These are phyloP conservation scores for Ornithoptera alexandrae DNA, from an alignment of 2,888 invertebrate genomes.

Conservation along the genomic window DNA sequence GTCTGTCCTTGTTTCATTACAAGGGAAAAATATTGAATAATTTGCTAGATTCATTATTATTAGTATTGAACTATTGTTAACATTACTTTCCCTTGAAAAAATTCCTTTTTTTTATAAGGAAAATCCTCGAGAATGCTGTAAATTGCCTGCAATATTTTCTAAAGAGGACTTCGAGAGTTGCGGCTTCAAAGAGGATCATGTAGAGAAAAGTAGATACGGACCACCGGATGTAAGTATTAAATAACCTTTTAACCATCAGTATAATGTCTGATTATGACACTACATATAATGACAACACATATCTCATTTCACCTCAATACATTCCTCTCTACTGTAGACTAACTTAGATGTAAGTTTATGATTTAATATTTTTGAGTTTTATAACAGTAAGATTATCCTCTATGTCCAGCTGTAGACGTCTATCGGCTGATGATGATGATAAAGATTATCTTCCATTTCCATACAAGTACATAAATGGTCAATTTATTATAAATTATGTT, in stretches of 20 bases:
- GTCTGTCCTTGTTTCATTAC: not conserved
- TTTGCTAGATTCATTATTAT: not conserved
- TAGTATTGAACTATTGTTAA: not conserved
- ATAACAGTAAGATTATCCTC: no score
- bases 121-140: constrained; percentile 56
- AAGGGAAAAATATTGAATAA: not conserved
- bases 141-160: constrained; percentile 48
- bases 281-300: no score
- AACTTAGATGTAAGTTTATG: no score
- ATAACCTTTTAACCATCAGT: not conserved
- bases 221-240: constrained; percentile 51
- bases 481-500: no score
- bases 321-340: no score
- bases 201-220: constrained; percentile 33
- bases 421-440: no score
- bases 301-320: no score
- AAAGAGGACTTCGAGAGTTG: constrained; percentile 52
- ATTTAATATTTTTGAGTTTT: no score
- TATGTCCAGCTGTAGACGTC: no score
- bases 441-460: no score
- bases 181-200: constrained; percentile 45
- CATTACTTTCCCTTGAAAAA: not conserved
- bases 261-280: no score
- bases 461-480: no score
- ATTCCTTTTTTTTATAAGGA: constrained; percentile 37